These are phyloP conservation scores for Standfussiana lucernea DNA, from an alignment of 2,888 invertebrate genomes.

Conservation along the genomic window DNA sequence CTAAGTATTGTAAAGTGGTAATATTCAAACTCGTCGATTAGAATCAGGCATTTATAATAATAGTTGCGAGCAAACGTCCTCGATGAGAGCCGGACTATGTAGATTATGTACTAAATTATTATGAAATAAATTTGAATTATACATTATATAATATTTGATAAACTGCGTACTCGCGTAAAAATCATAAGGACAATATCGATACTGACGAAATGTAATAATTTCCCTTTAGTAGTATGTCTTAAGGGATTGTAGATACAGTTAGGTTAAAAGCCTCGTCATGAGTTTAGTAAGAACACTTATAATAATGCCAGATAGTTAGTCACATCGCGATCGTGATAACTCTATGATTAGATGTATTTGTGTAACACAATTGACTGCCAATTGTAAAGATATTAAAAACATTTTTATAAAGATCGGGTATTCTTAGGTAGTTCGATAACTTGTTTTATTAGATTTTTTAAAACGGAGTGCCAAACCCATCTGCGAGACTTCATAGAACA, in stretches of 20 bases:
- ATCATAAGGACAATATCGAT: constrained; percentile 90
- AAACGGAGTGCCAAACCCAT: constrained; percentile 85
- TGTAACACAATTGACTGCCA: constrained; percentile 89
- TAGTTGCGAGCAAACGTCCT: constrained; percentile 87
- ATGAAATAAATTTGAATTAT: constrained; percentile 83
- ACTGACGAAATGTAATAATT: constrained; percentile 87
- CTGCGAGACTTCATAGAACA: constrained; percentile 73
- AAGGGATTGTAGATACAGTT: constrained; percentile 87
- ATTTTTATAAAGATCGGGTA: constrained; percentile 87
- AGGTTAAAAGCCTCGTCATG: constrained; percentile 81
- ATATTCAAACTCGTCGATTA: constrained; percentile 82
- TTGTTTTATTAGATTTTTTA: constrained; percentile 87
- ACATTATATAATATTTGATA: constrained; percentile 88
- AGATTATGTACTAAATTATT: constrained; percentile 81
- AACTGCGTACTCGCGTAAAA: constrained; percentile 90
- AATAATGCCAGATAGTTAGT: constrained; percentile 84
- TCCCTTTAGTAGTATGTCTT: constrained; percentile 82
- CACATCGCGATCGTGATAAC: constrained; percentile 85
- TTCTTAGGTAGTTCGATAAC: constrained; percentile 88
- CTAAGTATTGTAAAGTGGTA: constrained; percentile 87
- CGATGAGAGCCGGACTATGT: constrained; percentile 86
- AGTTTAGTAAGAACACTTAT: constrained; percentile 79
- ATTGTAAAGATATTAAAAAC: constrained; percentile 82
- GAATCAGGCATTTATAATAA: constrained; percentile 77
- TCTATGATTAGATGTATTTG: constrained; percentile 86